Evolutionary conservation across 2,888 invertebrate species (phyloP).

Genomic region (Arrhopalites spinosus): DNA sequence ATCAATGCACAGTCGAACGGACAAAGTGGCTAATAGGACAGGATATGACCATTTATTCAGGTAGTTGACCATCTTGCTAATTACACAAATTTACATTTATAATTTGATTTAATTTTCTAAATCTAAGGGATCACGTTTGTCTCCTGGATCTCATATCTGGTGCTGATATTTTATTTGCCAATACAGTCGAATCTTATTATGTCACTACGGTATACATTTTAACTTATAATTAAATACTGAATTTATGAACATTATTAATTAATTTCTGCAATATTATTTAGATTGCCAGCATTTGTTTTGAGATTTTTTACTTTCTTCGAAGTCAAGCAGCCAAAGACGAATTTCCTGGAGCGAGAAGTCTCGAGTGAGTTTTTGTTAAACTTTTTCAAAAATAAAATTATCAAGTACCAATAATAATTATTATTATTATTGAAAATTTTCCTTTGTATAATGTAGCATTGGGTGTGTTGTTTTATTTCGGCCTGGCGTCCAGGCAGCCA

Average conservation of each 20-base stretch:
- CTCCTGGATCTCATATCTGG: constrained; percentile 49
- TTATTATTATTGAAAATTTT: not conserved
- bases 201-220: constrained; percentile 37
- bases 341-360: not conserved
- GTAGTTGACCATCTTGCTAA: constrained; percentile 48
- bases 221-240: not conserved
- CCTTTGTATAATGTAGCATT: no score
- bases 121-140: constrained; percentile 46
- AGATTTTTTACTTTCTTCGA: constrained; percentile 46
- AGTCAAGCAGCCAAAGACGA: constrained; percentile 28
- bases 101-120: no score
- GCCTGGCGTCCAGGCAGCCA: no score
- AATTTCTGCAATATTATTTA: not conserved
- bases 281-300: constrained; percentile 48
- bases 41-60: constrained; percentile 50
- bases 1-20: constrained; percentile 33
- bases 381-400: no score
- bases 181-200: constrained; percentile 50
- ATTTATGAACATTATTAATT: not conserved
- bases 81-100: not conserved
- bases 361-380: not conserved
- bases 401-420: no score
- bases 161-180: constrained; percentile 45
- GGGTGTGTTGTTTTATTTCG: no score
- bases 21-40: constrained; percentile 43